Evolutionary conservation across 1,140 invertebrate species (phyloP), one percentile per base, ranked within the genome.

Genomic region (Holcopasites calliopsidis): DNA sequence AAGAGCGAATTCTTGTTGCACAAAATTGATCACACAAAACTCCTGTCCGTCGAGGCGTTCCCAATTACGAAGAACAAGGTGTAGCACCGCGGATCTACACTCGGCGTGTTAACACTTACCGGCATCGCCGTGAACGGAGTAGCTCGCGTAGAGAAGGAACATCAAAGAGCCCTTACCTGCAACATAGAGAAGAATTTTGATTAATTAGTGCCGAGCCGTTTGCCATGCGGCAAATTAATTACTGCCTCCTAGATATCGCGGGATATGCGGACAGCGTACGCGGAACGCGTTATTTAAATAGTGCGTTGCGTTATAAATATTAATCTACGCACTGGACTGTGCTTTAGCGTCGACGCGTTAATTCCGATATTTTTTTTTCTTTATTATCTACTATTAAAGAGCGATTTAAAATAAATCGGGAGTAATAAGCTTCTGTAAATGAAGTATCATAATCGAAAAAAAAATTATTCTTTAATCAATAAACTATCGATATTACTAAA

Each of bases 81-180:
- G 54, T 33, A 42, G 16, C 28, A 3, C 16, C 23, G 16, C 44
- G 54, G 7, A 18, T 68, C 58, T 33, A n/a, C 16, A 4, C 33
- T 21, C 1, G 57, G 1, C 5, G 70, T 68, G 83, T 83, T n/a
- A 54, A 74, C 60, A 74, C 71, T 77, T 52, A 77, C 75, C 75
- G 58, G 23, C 55, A 44, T 13, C 44, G 13, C 5, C 35, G 28
- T 61, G 47, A 64, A 47, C 68, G 50, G n/a, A 42, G 28, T 23
- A 44, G 38, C 55, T 16, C 49, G 50, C 26, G 60, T 31, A 47
- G 16, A 54, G 55, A 16, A 44, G 33, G 64, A 49, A 62, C 65
- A 82, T 84, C 82, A 82, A 86, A 86, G 78, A 71, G 77, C 33
- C 79, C 87, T 89, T 88, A 88, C 88, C 88, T 88, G 86, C 10